phyloP scores from a whole-genome alignment of 2,113 vertebrate genomes.

The Vimba vimba region DNA sequence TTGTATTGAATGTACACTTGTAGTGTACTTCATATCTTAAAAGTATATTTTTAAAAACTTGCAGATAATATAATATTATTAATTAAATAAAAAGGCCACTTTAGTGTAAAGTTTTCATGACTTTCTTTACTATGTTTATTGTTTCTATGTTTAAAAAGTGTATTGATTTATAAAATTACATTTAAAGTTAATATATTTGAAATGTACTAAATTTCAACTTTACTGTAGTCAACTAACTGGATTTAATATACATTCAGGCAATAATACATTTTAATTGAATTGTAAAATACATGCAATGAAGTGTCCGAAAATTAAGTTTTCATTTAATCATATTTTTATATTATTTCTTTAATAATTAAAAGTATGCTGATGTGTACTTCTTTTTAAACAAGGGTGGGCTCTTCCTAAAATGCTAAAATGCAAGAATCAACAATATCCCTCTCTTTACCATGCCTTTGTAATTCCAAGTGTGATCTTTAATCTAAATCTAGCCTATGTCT shows the following conservation, averaged over 20 bases:
- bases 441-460: not conserved
- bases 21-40: not conserved
- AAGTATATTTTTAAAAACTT: not conserved
- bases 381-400: not conserved
- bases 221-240: not conserved
- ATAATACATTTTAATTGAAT: not conserved
- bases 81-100: not conserved
- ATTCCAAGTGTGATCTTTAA: slow-evolving; percentile 16
- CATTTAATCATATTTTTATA: not conserved
- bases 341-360: not conserved
- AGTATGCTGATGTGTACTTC: not conserved
- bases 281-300: not conserved
- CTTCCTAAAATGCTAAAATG: not conserved
- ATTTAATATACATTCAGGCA: not conserved
- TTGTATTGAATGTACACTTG: not conserved
- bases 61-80: not conserved
- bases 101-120: not conserved
- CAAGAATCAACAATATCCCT: not conserved
- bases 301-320: not conserved
- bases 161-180: not conserved
- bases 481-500: slow-evolving; percentile 42
- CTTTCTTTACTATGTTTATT: too few species aligned
- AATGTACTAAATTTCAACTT: not conserved
- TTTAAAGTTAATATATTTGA: not conserved
- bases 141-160: too few species aligned